Conservation (phyloP, 1,140 invertebrate species). For the Eciton burchellii region DNA sequence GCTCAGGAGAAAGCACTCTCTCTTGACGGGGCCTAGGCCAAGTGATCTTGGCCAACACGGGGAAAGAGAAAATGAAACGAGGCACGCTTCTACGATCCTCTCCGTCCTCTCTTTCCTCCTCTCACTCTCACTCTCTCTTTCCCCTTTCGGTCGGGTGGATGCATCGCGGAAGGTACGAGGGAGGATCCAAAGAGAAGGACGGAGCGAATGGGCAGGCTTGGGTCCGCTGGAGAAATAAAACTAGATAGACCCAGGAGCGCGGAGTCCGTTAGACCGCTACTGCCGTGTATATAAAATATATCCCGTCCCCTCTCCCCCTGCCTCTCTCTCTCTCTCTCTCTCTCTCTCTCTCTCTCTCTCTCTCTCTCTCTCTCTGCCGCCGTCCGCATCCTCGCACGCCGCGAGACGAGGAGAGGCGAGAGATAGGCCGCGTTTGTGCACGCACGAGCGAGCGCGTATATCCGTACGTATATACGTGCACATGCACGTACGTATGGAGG, state of each 20-base stretch:
- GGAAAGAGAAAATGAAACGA: conserved; percentile 60
- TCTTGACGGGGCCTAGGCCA: conserved; percentile 56
- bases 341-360: conserved; percentile 16
- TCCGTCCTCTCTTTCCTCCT: neutral
- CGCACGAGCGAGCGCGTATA: conserved; percentile 16
- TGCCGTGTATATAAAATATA: conserved; percentile 2
- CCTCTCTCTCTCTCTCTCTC: conserved; percentile 45
- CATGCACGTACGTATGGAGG: conserved; percentile 24
- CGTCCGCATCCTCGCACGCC: conserved; percentile 38
- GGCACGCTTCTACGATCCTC: conserved; percentile 61
- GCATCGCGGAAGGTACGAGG: conserved; percentile 24
- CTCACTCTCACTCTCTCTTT: conserved; percentile 27
- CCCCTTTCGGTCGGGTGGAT: neutral
- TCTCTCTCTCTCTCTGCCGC: no score
- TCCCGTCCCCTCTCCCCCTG: no score
- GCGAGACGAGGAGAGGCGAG: conserved; percentile 48
- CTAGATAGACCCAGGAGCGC: conserved; percentile 68
- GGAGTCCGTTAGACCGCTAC: conserved; percentile 67
- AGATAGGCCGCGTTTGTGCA: conserved; percentile 42
- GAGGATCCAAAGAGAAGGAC: conserved; percentile 57
- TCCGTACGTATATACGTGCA: conserved; percentile 1
- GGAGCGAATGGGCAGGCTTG: conserved; percentile 68
- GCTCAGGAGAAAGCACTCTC: conserved; percentile 64
- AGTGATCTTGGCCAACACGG: conserved; percentile 39
- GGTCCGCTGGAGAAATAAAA: conserved; percentile 69